A percentile compares a stretch with the other conserved stretches of the same genome.
Evolutionary conservation across 1,140 invertebrate genomes (phyloP).

Genomic region (Bradysia coprophila): DNA sequence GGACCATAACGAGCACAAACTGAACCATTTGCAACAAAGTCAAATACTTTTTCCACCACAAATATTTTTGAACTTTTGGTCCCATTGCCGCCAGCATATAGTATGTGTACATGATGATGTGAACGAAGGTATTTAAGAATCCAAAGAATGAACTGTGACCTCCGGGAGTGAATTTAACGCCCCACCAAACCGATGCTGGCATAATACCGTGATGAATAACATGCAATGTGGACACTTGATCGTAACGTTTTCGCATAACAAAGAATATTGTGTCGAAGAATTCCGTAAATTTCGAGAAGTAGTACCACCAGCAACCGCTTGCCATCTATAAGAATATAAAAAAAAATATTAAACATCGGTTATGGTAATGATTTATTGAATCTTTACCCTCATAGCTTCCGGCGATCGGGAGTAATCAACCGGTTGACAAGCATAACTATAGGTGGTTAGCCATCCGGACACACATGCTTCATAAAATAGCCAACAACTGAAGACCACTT

Average conservation of each 20-base stretch:
- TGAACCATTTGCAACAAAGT: slow-evolving; percentile 78
- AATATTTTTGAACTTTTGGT: slow-evolving; percentile 61
- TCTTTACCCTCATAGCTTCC: slow-evolving; percentile 60
- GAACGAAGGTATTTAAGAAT: slow-evolving; percentile 74
- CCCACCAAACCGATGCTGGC: slow-evolving; percentile 84
- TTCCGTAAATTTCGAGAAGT: slow-evolving; percentile 73
- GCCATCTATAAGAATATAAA: slow-evolving; percentile 35
- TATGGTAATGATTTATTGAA: slow-evolving; percentile 1
- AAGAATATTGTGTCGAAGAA: slow-evolving; percentile 83
- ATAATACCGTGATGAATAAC: slow-evolving; percentile 86
- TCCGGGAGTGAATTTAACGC: slow-evolving; percentile 80
- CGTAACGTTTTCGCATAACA: slow-evolving; percentile 65
- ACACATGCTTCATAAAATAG: slow-evolving; percentile 61
- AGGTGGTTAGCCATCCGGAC: slow-evolving; percentile 50
- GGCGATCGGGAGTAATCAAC: slow-evolving; percentile 66
- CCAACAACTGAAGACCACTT: slow-evolving; percentile 71
- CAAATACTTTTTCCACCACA: slow-evolving; percentile 92
- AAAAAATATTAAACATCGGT: slow-evolving; percentile 8
- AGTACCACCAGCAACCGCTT: slow-evolving; percentile 67
- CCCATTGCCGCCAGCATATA: slow-evolving; percentile 75
- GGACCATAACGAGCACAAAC: slow-evolving; percentile 59
- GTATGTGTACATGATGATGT: slow-evolving; percentile 83
- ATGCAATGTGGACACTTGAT: slow-evolving; percentile 70
- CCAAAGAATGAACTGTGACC: slow-evolving; percentile 51
- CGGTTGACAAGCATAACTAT: slow-evolving; percentile 78